A percentile compares a stretch with the other conserved stretches of the same genome.
Conservation (phyloP, 2,888 invertebrate genomes). For the Tortrix viridana region DNA sequence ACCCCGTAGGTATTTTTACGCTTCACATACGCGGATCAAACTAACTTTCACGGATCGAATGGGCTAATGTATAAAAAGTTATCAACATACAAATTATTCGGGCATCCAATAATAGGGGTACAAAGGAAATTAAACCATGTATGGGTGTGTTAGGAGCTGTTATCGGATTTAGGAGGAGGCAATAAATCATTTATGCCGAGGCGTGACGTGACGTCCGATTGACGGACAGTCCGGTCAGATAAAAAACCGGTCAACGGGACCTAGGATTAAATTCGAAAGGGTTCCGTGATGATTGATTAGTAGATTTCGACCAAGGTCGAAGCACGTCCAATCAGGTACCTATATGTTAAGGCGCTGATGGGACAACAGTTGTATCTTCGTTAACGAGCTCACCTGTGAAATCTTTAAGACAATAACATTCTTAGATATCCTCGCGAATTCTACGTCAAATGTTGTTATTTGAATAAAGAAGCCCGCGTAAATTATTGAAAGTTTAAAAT, state of each 20-base stretch:
- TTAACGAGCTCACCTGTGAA: too few relatives aligned
- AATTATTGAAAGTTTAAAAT: too few relatives aligned
- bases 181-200: conserved; percentile 71
- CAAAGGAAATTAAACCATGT: conserved; percentile 52
- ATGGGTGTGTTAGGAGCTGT: conserved; percentile 47
- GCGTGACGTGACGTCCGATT: conserved; percentile 67
- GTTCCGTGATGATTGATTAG: conserved; percentile 14
- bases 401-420: too few relatives aligned
- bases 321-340: too few relatives aligned
- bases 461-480: too few relatives aligned
- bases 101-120: conserved; percentile 45
- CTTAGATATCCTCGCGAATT: too few relatives aligned
- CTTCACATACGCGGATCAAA: conserved; percentile 49
- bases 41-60: conserved; percentile 64
- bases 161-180: conserved; percentile 52
- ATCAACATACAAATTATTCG: conserved; percentile 56
- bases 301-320: too few relatives aligned
- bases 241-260: conserved; percentile 30
- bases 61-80: conserved; percentile 53
- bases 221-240: conserved; percentile 55
- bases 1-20: conserved; percentile 26
- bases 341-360: too few relatives aligned
- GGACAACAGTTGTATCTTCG: too few relatives aligned
- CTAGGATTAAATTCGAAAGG: conserved; percentile 9
- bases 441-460: too few relatives aligned